Base-by-base conservation (phyloP, 2,797 vertebrate species). In the Cirrhinus mrigala region DNA sequence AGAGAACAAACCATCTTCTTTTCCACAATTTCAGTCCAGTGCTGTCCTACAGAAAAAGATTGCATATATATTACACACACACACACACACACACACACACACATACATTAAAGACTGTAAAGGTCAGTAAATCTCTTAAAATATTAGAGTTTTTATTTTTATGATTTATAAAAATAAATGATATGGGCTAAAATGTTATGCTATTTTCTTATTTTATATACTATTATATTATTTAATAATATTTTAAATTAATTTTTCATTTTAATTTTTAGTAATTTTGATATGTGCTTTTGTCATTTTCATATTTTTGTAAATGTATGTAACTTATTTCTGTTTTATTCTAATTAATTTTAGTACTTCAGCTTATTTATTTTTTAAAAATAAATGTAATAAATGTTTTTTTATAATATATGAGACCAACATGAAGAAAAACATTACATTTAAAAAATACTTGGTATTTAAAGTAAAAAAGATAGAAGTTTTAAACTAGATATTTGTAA, bases 1-100 rank as follows among this genome's bases (percentile, higher is more conserved):
- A 97, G 58, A 98, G 96, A 64, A 98, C 97, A 56, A 98, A 98
- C 97, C 97, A 98, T 84, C 97, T 93, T 83, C 96, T 96, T 88
- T 98, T 98, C 97, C 97, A 98, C 0, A 98, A 93, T 89, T 96
- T 96, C 81, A 98, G 91, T 18, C 96, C 97, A 0, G 94, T 92
- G 89, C 97, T 98, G 83, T 98, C 97, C 97, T 98, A 88, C 1
- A 92, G 27, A 82, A 77, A 85, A 24, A 37, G 33, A n/a, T n/a
- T n/a, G n/a, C n/a, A n/a, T n/a, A n/a, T n/a, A n/a, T n/a, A n/a
- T n/a, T n/a, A n/a, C n/a, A n/a, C n/a, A n/a, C n/a, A n/a, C n/a
- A n/a, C n/a, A n/a, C n/a, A n/a, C n/a, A n/a, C n/a, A n/a, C n/a
- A n/a, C n/a, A n/a, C n/a, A n/a, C n/a, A n/a, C n/a, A n/a, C n/a